Base-by-base conservation (phyloP, 2,888 invertebrate genomes). In the Drosophila picticornis region DNA sequence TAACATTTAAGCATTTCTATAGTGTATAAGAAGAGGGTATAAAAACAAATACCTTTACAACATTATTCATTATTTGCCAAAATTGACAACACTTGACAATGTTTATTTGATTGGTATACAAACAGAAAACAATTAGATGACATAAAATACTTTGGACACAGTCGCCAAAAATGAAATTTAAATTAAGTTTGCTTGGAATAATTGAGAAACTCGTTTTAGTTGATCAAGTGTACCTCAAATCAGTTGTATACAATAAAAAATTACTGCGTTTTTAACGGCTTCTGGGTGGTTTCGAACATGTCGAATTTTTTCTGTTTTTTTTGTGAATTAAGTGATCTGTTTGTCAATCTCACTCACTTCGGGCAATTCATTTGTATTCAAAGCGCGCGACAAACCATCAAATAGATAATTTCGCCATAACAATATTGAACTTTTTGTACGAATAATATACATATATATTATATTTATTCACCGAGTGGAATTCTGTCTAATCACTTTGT, bases 331-430 rank as follows among this genome's bases (percentile, higher is more conserved):
- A 59, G 34, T 60, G 50, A 43, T 56, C 38, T 56, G 38, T 34
- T 36, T 48, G 48, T 36, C 51, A 48, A 67, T 74, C 56, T 72
- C 50, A 70, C 64, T 58, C 64, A 53, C 36, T 67, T 29, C 62
- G 27, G 6, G 38, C 57, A 46, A 63, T 16, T 46, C 16, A 88
- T 85, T 85, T 66, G 85, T 85, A 85, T 85, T 78, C 85, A 73
- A 59, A 58, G 43, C 51, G 43, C 38, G 57, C 40, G 64, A 59
- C 38, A 62, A 13, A 51, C 63, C 75, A 80, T 84, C 73, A 75
- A 80, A 80, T 69, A 84, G 80, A 88, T 80, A 89, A 82, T 88
- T 87, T 82, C 32, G 67, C 75, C 69, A 88, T 90, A 83, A 84
- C 62, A 64, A 72, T 77, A 81, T 66, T 73, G 56, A 75, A 75